A percentile compares a stretch with the other conserved stretches of the same genome.
phyloP scores from a whole-genome alignment of 2,888 invertebrate genomes.

The Tetropium fuscum region DNA sequence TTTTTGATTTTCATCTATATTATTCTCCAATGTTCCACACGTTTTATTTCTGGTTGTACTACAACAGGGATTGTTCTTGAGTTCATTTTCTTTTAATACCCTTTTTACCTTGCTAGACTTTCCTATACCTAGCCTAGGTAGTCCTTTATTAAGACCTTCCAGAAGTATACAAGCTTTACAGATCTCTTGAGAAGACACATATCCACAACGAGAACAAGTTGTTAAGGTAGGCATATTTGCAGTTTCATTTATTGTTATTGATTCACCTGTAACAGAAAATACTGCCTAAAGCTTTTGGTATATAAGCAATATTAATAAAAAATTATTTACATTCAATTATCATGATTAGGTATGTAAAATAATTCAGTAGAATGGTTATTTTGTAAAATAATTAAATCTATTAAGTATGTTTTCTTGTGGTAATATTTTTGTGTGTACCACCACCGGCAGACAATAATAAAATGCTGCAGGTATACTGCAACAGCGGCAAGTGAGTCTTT shows the following conservation, averaged over 20 bases:
- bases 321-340: no score
- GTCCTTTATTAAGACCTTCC: conserved; percentile 94
- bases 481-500: no score
- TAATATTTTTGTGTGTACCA: no score
- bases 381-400: no score
- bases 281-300: no score
- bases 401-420: no score
- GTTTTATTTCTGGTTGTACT: conserved; percentile 13
- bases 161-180: conserved; percentile 97
- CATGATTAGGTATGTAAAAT: no score
- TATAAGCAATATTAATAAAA: no score
- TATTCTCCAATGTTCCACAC: conserved; percentile 3
- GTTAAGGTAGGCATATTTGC: conserved; percentile 86
- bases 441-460: no score
- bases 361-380: no score
- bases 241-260: conserved; percentile 83
- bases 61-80: conserved; percentile 38
- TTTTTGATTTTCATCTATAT: conserved; percentile 18
- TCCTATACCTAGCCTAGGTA: conserved; percentile 91
- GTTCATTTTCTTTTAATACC: conserved; percentile 71
- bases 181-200: conserved; percentile 90
- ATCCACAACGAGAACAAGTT: conserved; percentile 88
- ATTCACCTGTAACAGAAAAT: conserved; percentile 78
- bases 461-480: no score
- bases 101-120: conserved; percentile 85